These are phyloP conservation scores for Strix aluco DNA, from an alignment of 2,113 vertebrate genomes.

Conservation along the genomic window DNA sequence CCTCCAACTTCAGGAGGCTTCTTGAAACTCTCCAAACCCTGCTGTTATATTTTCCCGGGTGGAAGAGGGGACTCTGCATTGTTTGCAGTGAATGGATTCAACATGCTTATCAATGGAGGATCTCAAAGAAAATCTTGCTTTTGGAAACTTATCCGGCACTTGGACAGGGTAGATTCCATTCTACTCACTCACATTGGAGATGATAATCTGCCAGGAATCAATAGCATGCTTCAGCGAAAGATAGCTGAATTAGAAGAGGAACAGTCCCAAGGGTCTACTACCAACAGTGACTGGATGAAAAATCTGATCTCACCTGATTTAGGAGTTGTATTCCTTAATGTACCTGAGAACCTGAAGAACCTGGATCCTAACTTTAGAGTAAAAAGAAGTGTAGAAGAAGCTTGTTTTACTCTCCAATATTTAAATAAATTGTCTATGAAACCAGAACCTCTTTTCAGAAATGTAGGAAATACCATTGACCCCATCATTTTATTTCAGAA, in stretches of 20 bases:
- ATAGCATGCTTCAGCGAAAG: slow-evolving; percentile 92
- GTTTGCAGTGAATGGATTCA: slow-evolving; percentile 94
- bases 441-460: slow-evolving; percentile 86
- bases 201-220: slow-evolving; percentile 92
- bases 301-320: slow-evolving; percentile 95
- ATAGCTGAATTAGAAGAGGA: slow-evolving; percentile 91
- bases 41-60: slow-evolving; percentile 94
- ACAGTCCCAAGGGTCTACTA: slow-evolving; percentile 90
- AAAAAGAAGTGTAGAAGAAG: slow-evolving; percentile 86
- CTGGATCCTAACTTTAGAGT: slow-evolving; percentile 84
- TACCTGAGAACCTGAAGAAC: slow-evolving; percentile 86
- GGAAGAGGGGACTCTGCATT: slow-evolving; percentile 90
- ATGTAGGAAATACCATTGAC: slow-evolving; percentile 82
- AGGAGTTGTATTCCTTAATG: slow-evolving; percentile 90
- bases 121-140: slow-evolving; percentile 93
- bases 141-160: slow-evolving; percentile 93
- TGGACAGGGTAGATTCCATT: slow-evolving; percentile 93
- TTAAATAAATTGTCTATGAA: slow-evolving; percentile 88
- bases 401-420: slow-evolving; percentile 85
- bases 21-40: slow-evolving; percentile 93
- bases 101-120: slow-evolving; percentile 95
- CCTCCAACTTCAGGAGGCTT: slow-evolving; percentile 93
- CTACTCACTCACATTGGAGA: slow-evolving; percentile 91
- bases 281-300: slow-evolving; percentile 94
- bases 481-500: slow-evolving; percentile 93